phyloP scores from a whole-genome alignment of 2,113 vertebrate genomes.

The Leucopsar rothschildi region DNA sequence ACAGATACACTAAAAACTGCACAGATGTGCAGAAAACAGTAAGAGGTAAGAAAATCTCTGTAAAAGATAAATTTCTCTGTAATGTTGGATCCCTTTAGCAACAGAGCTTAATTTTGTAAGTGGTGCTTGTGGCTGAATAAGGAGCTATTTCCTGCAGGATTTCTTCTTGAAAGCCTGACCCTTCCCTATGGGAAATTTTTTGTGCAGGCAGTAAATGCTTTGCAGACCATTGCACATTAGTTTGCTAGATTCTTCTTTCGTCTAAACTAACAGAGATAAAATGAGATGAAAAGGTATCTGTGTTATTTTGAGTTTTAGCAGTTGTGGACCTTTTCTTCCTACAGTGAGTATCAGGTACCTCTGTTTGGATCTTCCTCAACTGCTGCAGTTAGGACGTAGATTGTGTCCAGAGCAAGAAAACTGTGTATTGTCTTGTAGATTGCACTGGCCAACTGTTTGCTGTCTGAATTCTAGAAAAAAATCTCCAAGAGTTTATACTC shows the following conservation, averaged over 20 bases:
- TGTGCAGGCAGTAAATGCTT: neutral
- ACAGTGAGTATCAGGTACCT: neutral
- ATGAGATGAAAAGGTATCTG: neutral
- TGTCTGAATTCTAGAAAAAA: neutral
- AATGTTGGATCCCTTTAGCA: neutral
- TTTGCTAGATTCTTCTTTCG: neutral
- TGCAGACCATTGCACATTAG: neutral
- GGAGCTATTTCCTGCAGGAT: constrained; percentile 20
- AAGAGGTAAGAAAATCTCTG: neutral
- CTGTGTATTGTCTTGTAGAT: neutral
- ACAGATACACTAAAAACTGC: neutral
- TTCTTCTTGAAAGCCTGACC: constrained; percentile 15
- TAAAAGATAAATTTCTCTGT: neutral
- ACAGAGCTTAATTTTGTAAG: neutral
- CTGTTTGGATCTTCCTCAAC: neutral
- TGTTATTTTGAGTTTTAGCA: neutral
- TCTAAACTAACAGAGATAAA: neutral
- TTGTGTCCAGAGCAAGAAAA: neutral
- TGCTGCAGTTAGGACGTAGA: neutral
- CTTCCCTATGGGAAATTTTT: neutral
- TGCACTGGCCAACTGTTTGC: neutral
- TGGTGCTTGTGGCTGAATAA: neutral
- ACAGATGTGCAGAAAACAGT: neutral
- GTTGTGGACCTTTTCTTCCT: neutral
- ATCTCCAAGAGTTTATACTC: neutral